These are phyloP conservation scores for Clarias platycephalus DNA, from an alignment of 2,797 vertebrate genomes.

Conservation along the genomic window DNA sequence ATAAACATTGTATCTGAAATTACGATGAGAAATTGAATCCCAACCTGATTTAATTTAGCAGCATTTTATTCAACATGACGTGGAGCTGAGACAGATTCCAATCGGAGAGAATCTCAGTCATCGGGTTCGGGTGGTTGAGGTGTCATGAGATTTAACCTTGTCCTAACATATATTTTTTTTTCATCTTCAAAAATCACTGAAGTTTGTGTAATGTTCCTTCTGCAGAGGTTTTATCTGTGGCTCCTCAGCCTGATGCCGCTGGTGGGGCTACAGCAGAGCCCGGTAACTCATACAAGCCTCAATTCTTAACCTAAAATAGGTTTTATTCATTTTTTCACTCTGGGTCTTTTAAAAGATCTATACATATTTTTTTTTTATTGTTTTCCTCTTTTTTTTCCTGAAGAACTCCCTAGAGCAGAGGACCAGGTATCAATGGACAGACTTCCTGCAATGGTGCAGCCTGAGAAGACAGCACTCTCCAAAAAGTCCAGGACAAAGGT, in stretches of 20 bases:
- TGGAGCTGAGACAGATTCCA: background rate
- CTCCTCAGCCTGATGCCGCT: conserved; percentile 38
- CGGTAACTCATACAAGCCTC: conserved; percentile 64
- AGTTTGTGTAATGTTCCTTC: conserved; percentile 35
- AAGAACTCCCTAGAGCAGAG: conserved; percentile 23
- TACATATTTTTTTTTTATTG: too few relatives aligned
- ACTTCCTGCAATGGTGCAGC: conserved; percentile 47
- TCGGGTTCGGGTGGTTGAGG: background rate
- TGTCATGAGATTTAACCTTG: background rate
- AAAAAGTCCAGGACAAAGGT: conserved; percentile 67
- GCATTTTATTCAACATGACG: background rate
- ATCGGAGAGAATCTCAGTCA: background rate
- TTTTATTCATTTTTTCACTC: background rate
- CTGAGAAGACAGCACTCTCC: conserved; percentile 57
- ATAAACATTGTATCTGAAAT: background rate
- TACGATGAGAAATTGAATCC: background rate
- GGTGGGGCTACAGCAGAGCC: conserved; percentile 60
- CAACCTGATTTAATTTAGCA: background rate
- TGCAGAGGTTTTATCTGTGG: conserved; percentile 60
- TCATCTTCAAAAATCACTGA: too few relatives aligned
- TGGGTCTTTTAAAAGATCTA: background rate
- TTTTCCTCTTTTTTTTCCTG: background rate
- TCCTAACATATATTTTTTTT: background rate
- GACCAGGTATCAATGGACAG: conserved; percentile 38
- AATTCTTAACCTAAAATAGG: background rate